phyloP scores from a whole-genome alignment of 2,113 vertebrate species.

The Saccopteryx leptura region DNA sequence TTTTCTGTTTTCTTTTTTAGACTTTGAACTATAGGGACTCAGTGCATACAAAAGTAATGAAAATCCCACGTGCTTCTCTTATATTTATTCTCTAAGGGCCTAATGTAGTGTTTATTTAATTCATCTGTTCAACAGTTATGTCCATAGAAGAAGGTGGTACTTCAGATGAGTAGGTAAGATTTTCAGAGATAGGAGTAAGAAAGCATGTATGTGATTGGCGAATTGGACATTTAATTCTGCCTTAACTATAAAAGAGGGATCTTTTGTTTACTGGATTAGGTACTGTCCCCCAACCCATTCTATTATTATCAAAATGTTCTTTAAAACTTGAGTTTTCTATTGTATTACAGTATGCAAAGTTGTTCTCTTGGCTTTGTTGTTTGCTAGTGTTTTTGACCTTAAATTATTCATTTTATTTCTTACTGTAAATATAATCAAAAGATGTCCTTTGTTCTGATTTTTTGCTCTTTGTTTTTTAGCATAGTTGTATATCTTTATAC shows the following conservation, averaged over 20 bases:
- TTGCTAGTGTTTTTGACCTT: background rate
- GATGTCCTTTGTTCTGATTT: slow-evolving; percentile 27
- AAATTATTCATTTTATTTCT: background rate
- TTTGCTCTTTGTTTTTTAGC: background rate
- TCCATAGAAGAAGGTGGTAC: background rate
- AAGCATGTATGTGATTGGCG: background rate
- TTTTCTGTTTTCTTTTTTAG: slow-evolving; percentile 29
- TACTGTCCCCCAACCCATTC: background rate
- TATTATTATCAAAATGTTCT: background rate
- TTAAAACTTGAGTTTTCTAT: background rate
- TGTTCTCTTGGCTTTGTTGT: background rate
- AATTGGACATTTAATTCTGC: background rate
- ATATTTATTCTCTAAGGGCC: background rate
- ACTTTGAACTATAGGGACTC: background rate
- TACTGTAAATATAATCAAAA: background rate
- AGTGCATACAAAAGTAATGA: slow-evolving; percentile 7
- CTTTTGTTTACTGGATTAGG: background rate
- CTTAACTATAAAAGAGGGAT: background rate
- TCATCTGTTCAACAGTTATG: background rate
- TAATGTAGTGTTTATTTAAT: background rate
- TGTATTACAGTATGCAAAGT: background rate
- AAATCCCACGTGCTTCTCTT: background rate
- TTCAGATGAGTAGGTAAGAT: slow-evolving; percentile 18
- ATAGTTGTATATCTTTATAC: background rate
- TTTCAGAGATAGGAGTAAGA: slow-evolving; percentile 7